Conservation (phyloP, 2,888 invertebrate species). For the Cosmia trapezina region DNA sequence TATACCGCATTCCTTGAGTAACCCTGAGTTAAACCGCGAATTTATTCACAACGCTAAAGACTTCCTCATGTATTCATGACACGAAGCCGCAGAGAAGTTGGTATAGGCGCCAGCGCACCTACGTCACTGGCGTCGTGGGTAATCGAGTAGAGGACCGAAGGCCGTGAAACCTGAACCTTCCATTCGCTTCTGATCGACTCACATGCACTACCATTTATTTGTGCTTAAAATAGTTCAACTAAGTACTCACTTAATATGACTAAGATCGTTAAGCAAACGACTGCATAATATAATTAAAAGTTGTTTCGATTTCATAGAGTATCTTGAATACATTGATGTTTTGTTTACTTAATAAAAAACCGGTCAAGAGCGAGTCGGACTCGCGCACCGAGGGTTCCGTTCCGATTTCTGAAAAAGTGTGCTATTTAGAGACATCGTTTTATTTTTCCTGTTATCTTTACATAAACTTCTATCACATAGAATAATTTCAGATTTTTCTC, state of each 20-base stretch:
- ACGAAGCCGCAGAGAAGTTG: slow-evolving; percentile 78
- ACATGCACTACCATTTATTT: slow-evolving; percentile 62
- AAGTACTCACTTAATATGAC: slow-evolving; percentile 51
- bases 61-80: slow-evolving; percentile 76
- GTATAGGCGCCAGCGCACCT: slow-evolving; percentile 82
- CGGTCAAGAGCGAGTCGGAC: no score
- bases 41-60: slow-evolving; percentile 66
- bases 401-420: no score
- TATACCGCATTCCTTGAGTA: slow-evolving; percentile 66
- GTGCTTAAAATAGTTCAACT: slow-evolving; percentile 63
- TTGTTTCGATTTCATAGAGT: slow-evolving; percentile 26
- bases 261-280: slow-evolving; percentile 36
- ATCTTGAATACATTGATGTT: slow-evolving; percentile 49
- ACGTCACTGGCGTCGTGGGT: slow-evolving; percentile 85
- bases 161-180: slow-evolving; percentile 87
- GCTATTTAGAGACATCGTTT: no score
- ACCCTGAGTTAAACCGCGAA: slow-evolving; percentile 60
- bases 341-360: slow-evolving; percentile 56
- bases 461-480: no score
- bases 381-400: no score
- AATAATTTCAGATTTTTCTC: no score
- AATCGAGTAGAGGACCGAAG: slow-evolving; percentile 87
- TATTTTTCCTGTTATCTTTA: no score
- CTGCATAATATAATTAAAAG: slow-evolving; percentile 31
- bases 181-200: slow-evolving; percentile 82